Conservation (phyloP, 2,113 vertebrate species). For the Zeus faber region DNA sequence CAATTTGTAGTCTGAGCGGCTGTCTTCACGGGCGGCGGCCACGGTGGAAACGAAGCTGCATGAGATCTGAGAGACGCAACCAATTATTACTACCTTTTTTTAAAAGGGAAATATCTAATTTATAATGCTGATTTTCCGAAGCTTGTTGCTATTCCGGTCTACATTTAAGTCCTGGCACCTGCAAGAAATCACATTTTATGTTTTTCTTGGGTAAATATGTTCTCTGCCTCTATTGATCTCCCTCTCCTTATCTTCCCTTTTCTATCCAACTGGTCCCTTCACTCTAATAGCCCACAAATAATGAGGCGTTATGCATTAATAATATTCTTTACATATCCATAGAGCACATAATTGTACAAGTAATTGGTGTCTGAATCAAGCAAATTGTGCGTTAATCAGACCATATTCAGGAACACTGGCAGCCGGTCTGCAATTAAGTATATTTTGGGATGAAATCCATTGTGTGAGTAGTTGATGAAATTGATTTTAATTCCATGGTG, state of each 20-base stretch:
- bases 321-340: slow-evolving; percentile 6
- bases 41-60: too few relatives aligned
- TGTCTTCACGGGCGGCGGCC: too few relatives aligned
- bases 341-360: slow-evolving; percentile 6
- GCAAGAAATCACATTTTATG: too few relatives aligned
- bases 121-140: too few relatives aligned
- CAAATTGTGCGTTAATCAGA: slow-evolving; percentile 13
- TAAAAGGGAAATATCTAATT: too few relatives aligned
- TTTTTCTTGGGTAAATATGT: too few relatives aligned
- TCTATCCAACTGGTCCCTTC: neutral
- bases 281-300: neutral
- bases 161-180: too few relatives aligned
- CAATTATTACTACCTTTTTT: too few relatives aligned
- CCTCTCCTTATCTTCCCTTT: neutral
- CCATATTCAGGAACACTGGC: slow-evolving; percentile 1
- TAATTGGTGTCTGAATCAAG: slow-evolving; percentile 17
- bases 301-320: slow-evolving; percentile 12
- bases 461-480: neutral
- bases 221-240: neutral
- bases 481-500: neutral
- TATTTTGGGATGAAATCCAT: neutral
- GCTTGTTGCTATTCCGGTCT: too few relatives aligned
- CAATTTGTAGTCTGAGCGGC: too few relatives aligned
- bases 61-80: too few relatives aligned
- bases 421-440: slow-evolving; percentile 4